Percentiles rank a stretch among this genome's conserved stretches.
Conservation (phyloP, 2,113 vertebrate species). For the Campylorhamphus procurvoides region DNA sequence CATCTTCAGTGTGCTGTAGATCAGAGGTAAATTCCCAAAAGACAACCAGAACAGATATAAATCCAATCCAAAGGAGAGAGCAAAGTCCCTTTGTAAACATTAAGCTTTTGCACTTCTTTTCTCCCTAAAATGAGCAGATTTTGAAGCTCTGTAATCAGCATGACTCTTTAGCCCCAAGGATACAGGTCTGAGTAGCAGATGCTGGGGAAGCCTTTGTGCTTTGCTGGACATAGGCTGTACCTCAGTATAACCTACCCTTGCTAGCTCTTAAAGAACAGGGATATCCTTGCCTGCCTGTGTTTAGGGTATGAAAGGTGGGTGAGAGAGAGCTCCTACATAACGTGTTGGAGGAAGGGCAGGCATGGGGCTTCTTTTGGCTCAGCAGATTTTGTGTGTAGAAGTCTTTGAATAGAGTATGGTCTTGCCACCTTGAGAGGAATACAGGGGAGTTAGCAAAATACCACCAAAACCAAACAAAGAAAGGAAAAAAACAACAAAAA, state of each 20-base stretch:
- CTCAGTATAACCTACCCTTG: neutral
- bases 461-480: neutral
- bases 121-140: neutral
- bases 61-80: neutral
- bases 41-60: neutral
- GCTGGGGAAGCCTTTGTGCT: neutral
- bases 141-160: neutral
- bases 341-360: neutral
- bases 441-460: neutral
- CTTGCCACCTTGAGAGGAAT: neutral
- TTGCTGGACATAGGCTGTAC: neutral
- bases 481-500: neutral
- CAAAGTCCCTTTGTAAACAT: neutral
- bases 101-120: neutral
- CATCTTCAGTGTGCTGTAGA: neutral
- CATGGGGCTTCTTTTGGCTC: neutral
- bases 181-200: neutral
- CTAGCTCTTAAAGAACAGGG: neutral
- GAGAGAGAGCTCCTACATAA: neutral
- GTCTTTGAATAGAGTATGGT: neutral
- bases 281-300: neutral
- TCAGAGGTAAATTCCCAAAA: neutral
- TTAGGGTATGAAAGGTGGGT: neutral
- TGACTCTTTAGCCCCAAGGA: neutral
- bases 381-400: neutral